Percentiles rank a stretch among this genome's conserved stretches.
phyloP scores from a whole-genome alignment of 2,113 vertebrate species.

The Rallus limicola region DNA sequence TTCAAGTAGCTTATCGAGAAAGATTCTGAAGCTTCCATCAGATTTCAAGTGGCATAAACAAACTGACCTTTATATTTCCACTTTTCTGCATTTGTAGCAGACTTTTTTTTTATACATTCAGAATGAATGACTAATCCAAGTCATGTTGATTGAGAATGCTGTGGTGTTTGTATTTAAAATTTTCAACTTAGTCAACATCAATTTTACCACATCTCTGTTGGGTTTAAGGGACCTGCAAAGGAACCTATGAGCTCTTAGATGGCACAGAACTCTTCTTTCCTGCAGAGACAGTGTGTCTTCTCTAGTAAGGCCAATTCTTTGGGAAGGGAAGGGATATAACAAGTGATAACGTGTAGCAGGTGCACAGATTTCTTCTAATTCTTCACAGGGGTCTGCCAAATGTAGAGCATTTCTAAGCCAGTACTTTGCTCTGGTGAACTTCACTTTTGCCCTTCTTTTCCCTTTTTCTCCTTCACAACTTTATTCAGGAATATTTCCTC shows the following conservation, averaged over 20 bases:
- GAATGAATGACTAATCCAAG: background rate
- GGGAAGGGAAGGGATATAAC: no score
- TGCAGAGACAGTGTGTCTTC: background rate
- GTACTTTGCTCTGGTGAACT: background rate
- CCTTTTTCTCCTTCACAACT: background rate
- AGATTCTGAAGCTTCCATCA: background rate
- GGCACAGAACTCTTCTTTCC: background rate
- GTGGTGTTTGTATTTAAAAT: background rate
- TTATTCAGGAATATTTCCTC: background rate
- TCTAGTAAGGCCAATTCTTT: background rate
- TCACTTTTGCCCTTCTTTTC: background rate
- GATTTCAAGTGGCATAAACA: background rate
- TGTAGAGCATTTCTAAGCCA: background rate
- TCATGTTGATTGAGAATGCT: background rate
- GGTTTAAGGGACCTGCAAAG: background rate
- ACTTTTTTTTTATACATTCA: background rate
- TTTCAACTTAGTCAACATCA: background rate
- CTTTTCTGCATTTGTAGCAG: background rate
- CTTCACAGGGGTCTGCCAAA: background rate
- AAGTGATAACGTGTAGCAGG: no score
- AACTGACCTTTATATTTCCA: background rate
- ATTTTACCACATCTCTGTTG: fast-evolving
- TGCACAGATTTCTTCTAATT: background rate
- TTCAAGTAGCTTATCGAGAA: background rate
- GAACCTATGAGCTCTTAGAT: background rate